phyloP scores from a whole-genome alignment of 2,888 invertebrate species.

The Aphrophora alni region DNA sequence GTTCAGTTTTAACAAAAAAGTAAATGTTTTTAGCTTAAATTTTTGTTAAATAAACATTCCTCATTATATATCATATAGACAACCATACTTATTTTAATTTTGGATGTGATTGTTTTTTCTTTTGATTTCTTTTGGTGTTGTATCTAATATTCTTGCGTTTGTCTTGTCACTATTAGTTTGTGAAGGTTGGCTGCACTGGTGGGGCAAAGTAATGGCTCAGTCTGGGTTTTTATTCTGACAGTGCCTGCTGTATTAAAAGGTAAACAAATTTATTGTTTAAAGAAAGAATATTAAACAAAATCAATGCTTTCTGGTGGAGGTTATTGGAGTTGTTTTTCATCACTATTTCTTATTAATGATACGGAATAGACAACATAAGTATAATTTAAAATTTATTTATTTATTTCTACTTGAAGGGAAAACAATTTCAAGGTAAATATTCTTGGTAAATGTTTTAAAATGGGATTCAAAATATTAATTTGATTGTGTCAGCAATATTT shows the following conservation, averaged over 20 bases:
- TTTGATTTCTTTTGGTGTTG: constrained; percentile 42
- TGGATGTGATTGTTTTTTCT: constrained; percentile 30
- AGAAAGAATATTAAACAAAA: background rate
- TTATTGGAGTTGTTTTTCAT: background rate
- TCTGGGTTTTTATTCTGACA: constrained; percentile 33
- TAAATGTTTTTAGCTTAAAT: too few species aligned
- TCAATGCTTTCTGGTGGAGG: background rate
- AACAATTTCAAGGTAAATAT: too few species aligned
- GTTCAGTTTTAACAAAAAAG: too few species aligned
- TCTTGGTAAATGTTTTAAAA: too few species aligned
- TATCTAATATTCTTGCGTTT: constrained; percentile 39
- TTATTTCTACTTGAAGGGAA: too few species aligned
- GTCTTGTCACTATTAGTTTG: constrained; percentile 42
- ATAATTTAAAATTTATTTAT: too few species aligned
- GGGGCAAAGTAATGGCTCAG: constrained; percentile 30
- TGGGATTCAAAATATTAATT: too few species aligned
- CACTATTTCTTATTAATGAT: background rate
- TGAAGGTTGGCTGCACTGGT: constrained; percentile 38
- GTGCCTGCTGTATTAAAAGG: constrained; percentile 6
- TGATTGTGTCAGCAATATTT: too few species aligned
- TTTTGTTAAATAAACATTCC: too few species aligned
- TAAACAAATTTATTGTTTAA: background rate
- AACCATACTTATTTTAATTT: constrained; percentile 35
- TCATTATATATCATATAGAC: too few species aligned
- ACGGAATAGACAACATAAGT: too few species aligned